Evolutionary conservation across 1,140 invertebrate species (phyloP), one percentile per base, ranked within the genome.

Genomic region (Brachionus rotundiformis): DNA sequence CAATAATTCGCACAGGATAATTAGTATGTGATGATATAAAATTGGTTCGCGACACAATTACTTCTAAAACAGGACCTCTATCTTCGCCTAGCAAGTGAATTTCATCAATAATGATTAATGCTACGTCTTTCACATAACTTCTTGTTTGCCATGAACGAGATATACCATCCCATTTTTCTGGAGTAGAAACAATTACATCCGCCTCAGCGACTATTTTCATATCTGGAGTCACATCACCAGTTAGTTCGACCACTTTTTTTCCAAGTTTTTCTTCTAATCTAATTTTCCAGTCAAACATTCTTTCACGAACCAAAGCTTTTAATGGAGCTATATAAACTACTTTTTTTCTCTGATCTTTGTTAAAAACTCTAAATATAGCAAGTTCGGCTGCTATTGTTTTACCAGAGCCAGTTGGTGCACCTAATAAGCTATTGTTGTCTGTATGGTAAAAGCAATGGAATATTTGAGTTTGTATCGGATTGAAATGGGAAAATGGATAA

Each of bases 151-250:
- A 99, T 82, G 94, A 95, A 83, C 97, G 91, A 87, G 94, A 97
- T 80, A 99, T 94, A 82, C 96, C 96, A 87, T 99, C 97, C 97
- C 97, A 99, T 88, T 99, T 99, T 88, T 99, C 97, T 0, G 97
- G 97, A 0, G 97, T 99, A 2, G 96, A 98, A 0, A 99, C 94
- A 33, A 99, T 98, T 1, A 99, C 92, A 85, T 94, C 92, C 0
- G 96, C 92, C 68, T 87, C 90, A 0, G 91, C 89, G 81, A 99
- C 94, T 0, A 94, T 92, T 84, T 91, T 89, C 68, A 94, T 92
- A 88, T 98, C 95, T 0, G 98, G 98, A 0, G 94, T 93, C 1
- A 96, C 93, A 89, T 99, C 98, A 81, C 91, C 97, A 79, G 98
- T 99, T 71, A 99, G 89, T 88, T 99, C 98, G 0, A 98, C 94